Base-by-base conservation (phyloP, 1,140 invertebrate genomes). In the Agrypnia vestita region DNA sequence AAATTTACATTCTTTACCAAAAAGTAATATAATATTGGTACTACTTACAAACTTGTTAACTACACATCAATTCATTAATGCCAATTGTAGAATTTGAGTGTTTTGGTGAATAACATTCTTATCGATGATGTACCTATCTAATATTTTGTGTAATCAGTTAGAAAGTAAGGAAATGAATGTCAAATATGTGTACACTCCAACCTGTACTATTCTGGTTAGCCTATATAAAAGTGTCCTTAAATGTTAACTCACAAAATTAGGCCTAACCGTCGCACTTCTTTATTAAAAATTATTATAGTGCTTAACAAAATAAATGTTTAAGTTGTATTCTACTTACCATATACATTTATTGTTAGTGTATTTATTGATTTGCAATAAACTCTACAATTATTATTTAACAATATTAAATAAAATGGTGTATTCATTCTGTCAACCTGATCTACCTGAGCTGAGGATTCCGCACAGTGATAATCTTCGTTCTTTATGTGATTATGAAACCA, bases 311-410 rank as follows among this genome's bases (percentile, higher is more conserved):
- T 72, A 71, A 76, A 77, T 67, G 61, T 80, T 72, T 79, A 79
- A 82, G 78, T 49, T 64, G 76, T 82, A 82, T 74, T 78, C 76
- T 82, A 83, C 82, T 83, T 83, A 83, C 82, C 82, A 83, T 83
- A 80, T 53, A 78, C 75, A 77, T 61, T 49, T 78, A 78, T 76
- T 80, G 79, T 80, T 82, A 75, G 44, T n/a, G n/a, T 82, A 83
- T 80, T 80, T 83, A 78, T 83, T 78, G 75, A 74, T 80, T 71
- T 71, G 64, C 77, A 83, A 80, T 80, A 80, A 83, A 82, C 59
- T 79, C 69, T 73, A 79, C 77, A 47, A 15, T 71, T 71, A 51
- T 82, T 83, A 83, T 83, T 83, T 83, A 83, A 83, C 82, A 80
- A 51, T 80, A 80, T 80, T 71, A 71, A 71, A 71, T 17, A 17